Evolutionary conservation across 2,888 invertebrate genomes (phyloP).

Genomic region (Halictus ligatus): DNA sequence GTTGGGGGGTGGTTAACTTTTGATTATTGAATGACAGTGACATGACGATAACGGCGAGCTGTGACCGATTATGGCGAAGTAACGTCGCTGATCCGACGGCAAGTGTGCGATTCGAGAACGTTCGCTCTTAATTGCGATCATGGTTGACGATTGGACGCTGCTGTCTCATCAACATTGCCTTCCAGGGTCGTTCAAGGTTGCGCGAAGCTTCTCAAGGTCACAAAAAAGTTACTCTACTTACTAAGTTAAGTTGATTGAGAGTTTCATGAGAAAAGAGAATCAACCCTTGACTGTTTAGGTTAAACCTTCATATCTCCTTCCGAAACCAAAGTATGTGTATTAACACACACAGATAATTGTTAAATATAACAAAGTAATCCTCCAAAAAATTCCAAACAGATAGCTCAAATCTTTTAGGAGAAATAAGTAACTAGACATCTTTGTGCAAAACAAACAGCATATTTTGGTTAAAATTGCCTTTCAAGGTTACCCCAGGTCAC

Average conservation of each 20-base stretch:
- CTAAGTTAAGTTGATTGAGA: neutral
- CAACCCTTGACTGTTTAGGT: no score
- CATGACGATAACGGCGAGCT: neutral
- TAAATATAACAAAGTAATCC: no score
- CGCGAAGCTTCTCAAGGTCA: neutral
- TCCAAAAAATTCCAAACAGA: no score
- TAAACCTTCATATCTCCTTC: no score
- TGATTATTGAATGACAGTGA: neutral
- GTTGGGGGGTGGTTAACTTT: neutral
- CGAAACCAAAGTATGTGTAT: no score
- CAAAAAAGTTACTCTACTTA: neutral
- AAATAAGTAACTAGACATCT: no score
- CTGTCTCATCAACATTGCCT: neutral
- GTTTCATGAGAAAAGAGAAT: no score
- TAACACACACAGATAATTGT: no score
- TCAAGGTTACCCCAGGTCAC: no score
- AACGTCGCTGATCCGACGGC: neutral
- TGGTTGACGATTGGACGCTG: neutral
- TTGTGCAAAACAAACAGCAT: no score
- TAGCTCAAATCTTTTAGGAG: no score
- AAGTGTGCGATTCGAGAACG: neutral
- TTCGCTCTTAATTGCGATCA: neutral
- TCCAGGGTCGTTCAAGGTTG: neutral
- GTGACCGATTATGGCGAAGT: neutral
- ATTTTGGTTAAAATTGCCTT: no score